Evolutionary conservation across 2,797 vertebrate species (phyloP).

Genomic region (Rhodeus uyekii): DNA sequence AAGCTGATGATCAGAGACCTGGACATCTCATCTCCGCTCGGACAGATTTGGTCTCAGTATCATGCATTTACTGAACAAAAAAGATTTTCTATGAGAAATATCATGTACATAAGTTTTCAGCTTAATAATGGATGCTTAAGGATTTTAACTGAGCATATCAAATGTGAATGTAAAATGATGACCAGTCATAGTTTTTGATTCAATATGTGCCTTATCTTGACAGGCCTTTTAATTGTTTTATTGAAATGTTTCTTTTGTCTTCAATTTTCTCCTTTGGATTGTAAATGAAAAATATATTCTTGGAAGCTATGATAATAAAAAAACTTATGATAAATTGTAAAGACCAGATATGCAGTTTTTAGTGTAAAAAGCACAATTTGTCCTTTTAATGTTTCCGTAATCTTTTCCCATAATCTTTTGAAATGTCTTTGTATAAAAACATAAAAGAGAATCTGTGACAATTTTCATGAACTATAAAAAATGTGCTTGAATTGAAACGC

Average conservation of each 20-base stretch:
- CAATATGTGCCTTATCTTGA: constrained; percentile 27
- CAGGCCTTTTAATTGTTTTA: constrained; percentile 30
- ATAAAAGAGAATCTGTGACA: constrained; percentile 21
- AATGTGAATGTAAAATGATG: constrained; percentile 48
- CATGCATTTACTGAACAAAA: not conserved
- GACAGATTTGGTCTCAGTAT: not conserved
- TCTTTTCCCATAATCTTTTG: constrained; percentile 1
- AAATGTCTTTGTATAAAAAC: constrained; percentile 49
- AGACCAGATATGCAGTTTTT: not conserved
- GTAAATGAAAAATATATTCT: not conserved
- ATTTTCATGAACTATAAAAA: not conserved
- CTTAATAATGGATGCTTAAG: not conserved
- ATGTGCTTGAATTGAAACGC: not conserved
- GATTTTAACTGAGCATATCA: not conserved
- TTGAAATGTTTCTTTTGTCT: constrained; percentile 21
- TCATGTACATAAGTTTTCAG: not conserved
- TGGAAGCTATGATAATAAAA: not conserved
- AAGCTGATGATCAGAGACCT: not conserved
- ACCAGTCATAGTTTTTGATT: constrained; percentile 9
- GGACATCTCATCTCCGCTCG: not conserved
- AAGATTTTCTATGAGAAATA: not conserved
- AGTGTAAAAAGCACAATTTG: not conserved
- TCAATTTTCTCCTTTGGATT: not conserved
- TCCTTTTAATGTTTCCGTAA: constrained; percentile 2
- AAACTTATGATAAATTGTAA: not conserved